Evolutionary conservation across 1,140 invertebrate species (phyloP), one percentile per base, ranked within the genome.

Genomic region (Magallana gigas): DNA sequence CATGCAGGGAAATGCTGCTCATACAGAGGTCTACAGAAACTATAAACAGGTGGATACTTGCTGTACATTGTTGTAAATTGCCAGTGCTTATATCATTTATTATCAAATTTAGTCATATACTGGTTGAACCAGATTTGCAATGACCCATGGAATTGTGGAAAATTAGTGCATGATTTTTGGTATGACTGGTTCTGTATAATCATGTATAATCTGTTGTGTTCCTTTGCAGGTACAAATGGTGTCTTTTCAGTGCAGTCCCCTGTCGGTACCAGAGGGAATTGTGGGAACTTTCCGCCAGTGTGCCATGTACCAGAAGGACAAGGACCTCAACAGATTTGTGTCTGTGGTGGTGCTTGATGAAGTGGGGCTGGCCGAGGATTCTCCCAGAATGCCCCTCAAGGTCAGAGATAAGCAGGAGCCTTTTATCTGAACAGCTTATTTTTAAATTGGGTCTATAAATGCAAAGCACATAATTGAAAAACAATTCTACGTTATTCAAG

Each of bases 341-440:
- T 91, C 93, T 68, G 92, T 93, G 16, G 93, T 94, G 29, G 93
- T 94, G 18, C 87, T 94, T 57, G 94, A 94, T 90, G 94, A 94
- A 87, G 91, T 94, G 23, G 93, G 93, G 4, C 83, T 94, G 59
- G 93, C 93, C 11, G 93, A 94, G 87, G 91, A 93, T 84, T 93
- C 93, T 9, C 90, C 91, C 29, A 91, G 86, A 64, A 94, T 93
- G 93, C 93, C 93, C 12, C 89, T 94, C 1, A 94, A 94, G 91
- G 93, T 93, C 76, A 29, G 57, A 23, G 0, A 64, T 1, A 16
- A 48, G 36, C 36, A 48, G 36, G 3, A 48, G 3, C 5, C 36
- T 48, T 23, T 23, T 48, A 5, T 48, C 36, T 48, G 36, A 48
- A 48, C 36, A 48, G 36, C 36, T 48, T 48, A 48, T 48, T 48